Evolutionary conservation across 2,797 vertebrate species (phyloP).

Genomic region (Chanos chanos): DNA sequence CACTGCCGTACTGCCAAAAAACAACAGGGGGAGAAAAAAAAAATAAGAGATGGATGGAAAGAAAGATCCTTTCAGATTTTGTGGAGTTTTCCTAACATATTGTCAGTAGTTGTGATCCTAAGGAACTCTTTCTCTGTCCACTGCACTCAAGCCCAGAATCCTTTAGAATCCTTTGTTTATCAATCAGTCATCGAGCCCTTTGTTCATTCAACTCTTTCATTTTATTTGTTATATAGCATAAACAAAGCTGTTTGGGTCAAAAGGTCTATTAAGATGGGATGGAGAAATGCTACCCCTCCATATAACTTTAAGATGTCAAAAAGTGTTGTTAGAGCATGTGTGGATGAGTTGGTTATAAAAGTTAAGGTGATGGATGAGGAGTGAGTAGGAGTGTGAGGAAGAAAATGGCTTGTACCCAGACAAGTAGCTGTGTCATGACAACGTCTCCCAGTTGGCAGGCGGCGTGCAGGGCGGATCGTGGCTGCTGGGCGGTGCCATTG

Average conservation of each 20-base stretch:
- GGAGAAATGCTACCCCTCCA: too few relatives aligned
- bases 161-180: too few relatives aligned
- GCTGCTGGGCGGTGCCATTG: conserved; percentile 66
- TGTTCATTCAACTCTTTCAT: too few relatives aligned
- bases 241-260: background rate
- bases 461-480: conserved; percentile 80
- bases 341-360: background rate
- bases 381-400: background rate
- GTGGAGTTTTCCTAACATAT: too few relatives aligned
- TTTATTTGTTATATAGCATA: too few relatives aligned
- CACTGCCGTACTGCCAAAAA: conserved; percentile 82
- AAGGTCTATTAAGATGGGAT: background rate
- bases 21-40: conserved; percentile 12
- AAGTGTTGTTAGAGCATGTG: too few relatives aligned
- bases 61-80: background rate
- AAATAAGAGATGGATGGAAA: background rate
- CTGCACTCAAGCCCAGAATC: too few relatives aligned
- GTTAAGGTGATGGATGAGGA: background rate
- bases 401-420: conserved; percentile 76
- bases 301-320: too few relatives aligned
- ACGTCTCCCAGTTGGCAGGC: conserved; percentile 85
- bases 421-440: conserved; percentile 89
- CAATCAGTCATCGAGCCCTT: too few relatives aligned
- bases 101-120: too few relatives aligned
- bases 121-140: too few relatives aligned